Base-by-base conservation (phyloP, 2,113 vertebrate species). In the Aramus guarauna region DNA sequence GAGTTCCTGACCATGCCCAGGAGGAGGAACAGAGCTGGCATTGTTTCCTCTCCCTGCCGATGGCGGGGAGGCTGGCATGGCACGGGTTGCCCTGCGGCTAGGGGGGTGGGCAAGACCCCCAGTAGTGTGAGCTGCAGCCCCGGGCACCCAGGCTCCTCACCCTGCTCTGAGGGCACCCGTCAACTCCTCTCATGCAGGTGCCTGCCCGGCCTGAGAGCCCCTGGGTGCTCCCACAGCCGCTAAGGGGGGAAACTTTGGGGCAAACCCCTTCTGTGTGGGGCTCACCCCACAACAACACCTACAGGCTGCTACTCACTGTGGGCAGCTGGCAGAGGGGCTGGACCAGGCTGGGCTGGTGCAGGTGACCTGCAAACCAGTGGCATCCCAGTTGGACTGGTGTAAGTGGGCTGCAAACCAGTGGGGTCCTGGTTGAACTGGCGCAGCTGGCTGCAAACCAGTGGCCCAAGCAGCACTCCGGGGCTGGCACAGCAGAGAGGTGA, bases 21-120 rank as follows among this genome's bases (percentile, higher is more conserved):
- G 39, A 79, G 36, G 24, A 91, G 12, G 87, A 95, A 97, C 94
- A 97, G 62, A 72, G 69, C 66, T 0, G 15, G 41, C 5, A 4
- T 94, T 96, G 75, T 93, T 81, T 92, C 52, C 4, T 12, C 26
- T 86, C 67, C 14, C 52, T 53, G 26, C 23, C 5, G 5, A 52
- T 2, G 1, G 47, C 5, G 9, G 32, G 27, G n/a, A 45, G 48
- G 13, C 47, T 72, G 69, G 34, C 47, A 32, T 0, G 13, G 58
- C 24, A 26, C 0, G 0, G 14, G 50, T 95, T 73, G 81, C 18
- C 52, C 39, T 78, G 60, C 1, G 16, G 29, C 32, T 47, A 50
- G 0, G 0, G 22, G 26, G 27, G 12, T 45, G 45, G 53, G 76
- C 16, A 74, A 48, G 55, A 37, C 62, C 53, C 24, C 10, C 67